Evolutionary conservation across 2,888 invertebrate species (phyloP).

Genomic region (Acrobasis repandana): DNA sequence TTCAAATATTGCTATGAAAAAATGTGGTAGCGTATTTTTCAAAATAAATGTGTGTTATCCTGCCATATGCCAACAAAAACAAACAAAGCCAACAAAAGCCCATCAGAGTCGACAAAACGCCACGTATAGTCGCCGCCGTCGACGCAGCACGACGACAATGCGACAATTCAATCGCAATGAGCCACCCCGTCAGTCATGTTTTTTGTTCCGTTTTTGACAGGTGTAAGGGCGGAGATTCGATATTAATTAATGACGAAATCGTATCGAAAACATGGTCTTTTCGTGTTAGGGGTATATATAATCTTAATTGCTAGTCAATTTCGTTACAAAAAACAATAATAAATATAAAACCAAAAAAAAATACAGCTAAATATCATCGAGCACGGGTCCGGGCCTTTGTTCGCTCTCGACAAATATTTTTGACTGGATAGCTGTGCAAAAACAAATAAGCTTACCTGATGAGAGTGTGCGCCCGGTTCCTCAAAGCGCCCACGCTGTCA

Average conservation of each 20-base stretch:
- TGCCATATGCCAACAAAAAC: background rate
- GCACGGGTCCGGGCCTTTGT: no score
- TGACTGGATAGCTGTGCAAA: no score
- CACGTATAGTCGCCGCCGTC: background rate
- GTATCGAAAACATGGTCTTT: no score
- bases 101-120: background rate
- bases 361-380: no score
- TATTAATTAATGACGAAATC: slow-evolving; percentile 8
- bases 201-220: slow-evolving; percentile 6
- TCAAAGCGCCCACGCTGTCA: slow-evolving; percentile 39
- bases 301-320: no score
- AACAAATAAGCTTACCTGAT: slow-evolving; percentile 55
- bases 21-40: no score
- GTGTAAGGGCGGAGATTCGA: slow-evolving; percentile 37
- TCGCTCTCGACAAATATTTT: no score
- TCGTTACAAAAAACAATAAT: no score
- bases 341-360: no score
- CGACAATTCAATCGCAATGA: slow-evolving; percentile 16
- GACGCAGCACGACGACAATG: slow-evolving; percentile 3
- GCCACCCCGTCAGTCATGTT: background rate
- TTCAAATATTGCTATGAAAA: no score
- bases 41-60: no score
- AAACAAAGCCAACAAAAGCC: background rate
- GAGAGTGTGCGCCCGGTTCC: slow-evolving; percentile 56
- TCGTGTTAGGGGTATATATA: no score